Evolutionary conservation across 2,888 invertebrate genomes (phyloP), one percentile per base, ranked within the genome.

Genomic region (Calameuta filiformis): DNA sequence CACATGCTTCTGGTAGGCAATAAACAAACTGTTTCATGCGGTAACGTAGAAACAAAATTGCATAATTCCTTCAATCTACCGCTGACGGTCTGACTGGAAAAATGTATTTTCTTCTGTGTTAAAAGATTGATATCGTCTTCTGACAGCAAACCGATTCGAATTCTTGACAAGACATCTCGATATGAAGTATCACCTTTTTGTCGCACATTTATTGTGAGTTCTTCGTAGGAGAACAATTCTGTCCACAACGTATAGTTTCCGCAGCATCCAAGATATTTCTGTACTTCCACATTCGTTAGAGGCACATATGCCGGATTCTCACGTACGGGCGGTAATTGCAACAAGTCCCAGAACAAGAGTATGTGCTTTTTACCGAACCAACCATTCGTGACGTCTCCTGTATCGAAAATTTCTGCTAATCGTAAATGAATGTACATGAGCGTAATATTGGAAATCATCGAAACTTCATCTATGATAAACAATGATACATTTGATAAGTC

Each of bases 381-480:
- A 12, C 85, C 86, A 82, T 85, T 78, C 37, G 82, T 78, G 34
- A 73, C 73, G 37, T 86, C 84, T 30, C 37, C 35, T 15, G 86
- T 87, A 78, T 85, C 79, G 74, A 87, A 89, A 76, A 89, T 85
- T 81, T 87, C 88, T 9, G 76, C 77, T 73, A 87, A 76, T 79
- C 88, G 71, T 15, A 86, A 75, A 80, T 86, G 77, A 76, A 86
- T 85, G 73, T 83, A 86, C 77, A 84, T 77, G 12, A 87, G 76
- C 31, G 82, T 84, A 23, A 85, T 69, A 79, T 85, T 87, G 2
- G 85, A 85, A 77, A 87, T 81, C 85, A 86, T 86, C 12, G 83
- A 86, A 12, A 87, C 78, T 79, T 84, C 86, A 75, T 88, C 86
- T 76, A 89, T 87, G n/a, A 88, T 86, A 76, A 88, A 81, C 15